Base-by-base conservation (phyloP, 2,888 invertebrate species). In the Caenorhabditis macrosperma region DNA sequence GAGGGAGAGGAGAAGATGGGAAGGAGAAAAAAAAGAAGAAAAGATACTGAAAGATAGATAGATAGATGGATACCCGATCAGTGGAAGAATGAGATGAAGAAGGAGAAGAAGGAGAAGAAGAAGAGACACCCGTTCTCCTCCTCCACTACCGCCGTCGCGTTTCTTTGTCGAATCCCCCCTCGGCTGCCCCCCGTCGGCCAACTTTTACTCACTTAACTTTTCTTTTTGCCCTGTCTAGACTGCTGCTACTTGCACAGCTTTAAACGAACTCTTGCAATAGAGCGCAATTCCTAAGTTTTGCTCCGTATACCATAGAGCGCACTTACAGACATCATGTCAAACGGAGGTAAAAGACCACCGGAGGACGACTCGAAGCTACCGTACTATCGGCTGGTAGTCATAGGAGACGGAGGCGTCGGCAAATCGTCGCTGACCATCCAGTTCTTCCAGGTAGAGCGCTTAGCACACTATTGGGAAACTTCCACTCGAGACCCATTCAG, bases 351-450 rank as follows among this genome's bases (percentile, higher is more conserved):
- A 59, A 71, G 88, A 41, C 88, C 88, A 20, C 88, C 88, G 22
- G 88, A 89, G 72, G 86, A 85, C 61, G 88, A 87, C 52, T 83
- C 85, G 3, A 75, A 87, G 61, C 78, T 89, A 52, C 89, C 88
- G 7, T 85, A 83, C n/a, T 90, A 86, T 74, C 89, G 87, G 46
- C 60, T 89, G 24, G 86, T 86, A 20, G 86, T 88, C 9, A 88
- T 88, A 44, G 88, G 88, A 7, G 88, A 85, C 61, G 88, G 88
- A 68, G 88, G 87, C 7, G 88, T 88, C 28, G 87, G 96, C 82
- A 96, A 96, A 92, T 95, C 95, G 88, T 95, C 96, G n/a, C 94
- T 96, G 88, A 96, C 96, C n/a, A 96, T 96, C 91, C 95, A 96
- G 92, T 96, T 95, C 92, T 96, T 96, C 92, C 96, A 96, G 92